Evolutionary conservation across 2,797 vertebrate genomes (phyloP), one percentile per base, ranked within the genome.

Genomic region (Sciaenops ocellatus): DNA sequence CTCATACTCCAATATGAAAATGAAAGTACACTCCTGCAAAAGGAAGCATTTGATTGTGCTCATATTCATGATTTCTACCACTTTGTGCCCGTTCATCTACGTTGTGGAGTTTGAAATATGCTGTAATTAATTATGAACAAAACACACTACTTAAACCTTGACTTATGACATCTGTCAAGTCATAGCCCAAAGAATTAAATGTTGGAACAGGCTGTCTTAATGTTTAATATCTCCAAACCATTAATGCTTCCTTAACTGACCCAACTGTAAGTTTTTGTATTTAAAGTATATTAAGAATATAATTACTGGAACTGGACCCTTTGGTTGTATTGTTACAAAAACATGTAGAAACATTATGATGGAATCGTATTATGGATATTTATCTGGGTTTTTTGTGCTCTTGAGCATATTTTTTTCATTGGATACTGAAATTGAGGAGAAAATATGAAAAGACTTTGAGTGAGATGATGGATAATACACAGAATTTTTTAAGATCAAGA

Each of bases 1-100:
- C n/a, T 46, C 59, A n/a, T 52, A 60, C 38, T 73, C 46, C 64
- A 60, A 52, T 69, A 62, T 69, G 24, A 34, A 69, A 73, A 57
- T 61, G 22, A 63, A 85, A 48, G 42, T 52, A 28, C 47, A 64
- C 42, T 62, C 12, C 16, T 24, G 55, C 38, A 66, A 50, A 66
- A 70, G 59, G 42, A 28, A 67, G 51, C 1, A 47, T 7, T 44
- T 63, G 22, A 55, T 63, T 56, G 0, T 50, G 16, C 52, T 69
- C 52, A 26, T 1, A 47, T 15, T 15, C 20, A 30, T 55, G 50
- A 70, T 42, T 56, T 22, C 34, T 59, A 22, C 65, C 64, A 56
- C 17, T 67, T 38, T 13, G 24, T 15, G 28, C 6, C 9, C 13
- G 22, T 52, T 69, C 30, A 62, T 76, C 54, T 65, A 28, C 26